Base-by-base conservation (phyloP, 2,797 vertebrate species). In the Poecile montanus region DNA sequence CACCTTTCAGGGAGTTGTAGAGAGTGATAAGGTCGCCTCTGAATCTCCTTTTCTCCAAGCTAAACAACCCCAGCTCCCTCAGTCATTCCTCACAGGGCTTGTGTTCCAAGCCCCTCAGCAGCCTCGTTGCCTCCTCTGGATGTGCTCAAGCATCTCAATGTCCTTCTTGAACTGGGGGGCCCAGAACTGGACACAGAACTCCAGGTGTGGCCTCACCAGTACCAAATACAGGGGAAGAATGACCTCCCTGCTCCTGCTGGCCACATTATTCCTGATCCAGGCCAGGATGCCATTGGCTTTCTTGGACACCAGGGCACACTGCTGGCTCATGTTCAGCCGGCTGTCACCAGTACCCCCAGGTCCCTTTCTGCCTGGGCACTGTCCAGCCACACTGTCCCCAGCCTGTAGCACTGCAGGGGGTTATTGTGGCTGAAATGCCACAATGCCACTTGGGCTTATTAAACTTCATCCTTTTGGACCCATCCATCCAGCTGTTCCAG, bases 111-210 rank as follows among this genome's bases (percentile, higher is more conserved):
- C 30, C 60, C 60, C 36, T 40, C 38, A 29, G 38, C 27, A 40
- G 18, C 60, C 18, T 40, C 2, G 13, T 21, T 61, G 27, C 60
- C n/a, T 61, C 38, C 18, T 61, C 60, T 61, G 60, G 60, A 58
- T 1, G 4, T 1, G 8, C 17, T 60, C 16, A 36, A 58, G 32
- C 3, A 8, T n/a, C 20, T 56, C 54, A 16, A 58, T 2, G 10
- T 36, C 57, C 23, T 26, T 26, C 23, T 10, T 17, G 3, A 58
- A 36, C 34, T 36, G 23, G 36, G 56, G 23, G n/a, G 15, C 22
- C 56, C 38, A 58, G 54, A 17, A 11, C 56, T 36, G 22, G 23
- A 16, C 32, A 58, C 58, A 42, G 38, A 27, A 45, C 42, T 25
- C 8, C 1, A n/a, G 42, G 30, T 45, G 30, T 13, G 22, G 11